Evolutionary conservation across 2,797 vertebrate species (phyloP), one percentile per base, ranked within the genome.

Genomic region (Synaphobranchus kaupii): DNA sequence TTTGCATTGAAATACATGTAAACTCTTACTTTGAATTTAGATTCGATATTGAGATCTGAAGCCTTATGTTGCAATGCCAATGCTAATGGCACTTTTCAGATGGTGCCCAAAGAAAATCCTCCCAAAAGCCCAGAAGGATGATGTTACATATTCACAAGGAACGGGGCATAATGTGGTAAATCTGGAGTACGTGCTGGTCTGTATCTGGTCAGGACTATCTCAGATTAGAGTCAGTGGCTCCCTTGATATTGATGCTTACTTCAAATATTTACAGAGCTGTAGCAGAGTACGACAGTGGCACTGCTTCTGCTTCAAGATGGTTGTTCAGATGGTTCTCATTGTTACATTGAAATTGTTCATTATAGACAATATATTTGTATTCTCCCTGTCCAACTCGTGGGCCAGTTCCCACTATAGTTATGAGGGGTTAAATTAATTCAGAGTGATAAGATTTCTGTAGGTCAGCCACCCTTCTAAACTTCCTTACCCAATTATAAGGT

Each of bases 101-200:
- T 81, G 34, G 4, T 50, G 44, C 22, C 31, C 22, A n/a, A 48
- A 22, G 9, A 20, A 81, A 81, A n/a, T 50, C 17, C 78, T 25
- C 7, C 4, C 2, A 44, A 50, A 81, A 50, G 76, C 44, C 22
- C 76, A 80, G 22, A 50, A 22, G 48, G 39, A 50, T 3, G 31
- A 80, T 80, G 68, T 15, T n/a, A 25, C 78, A 81, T 81, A 50
- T 48, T 81, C 44, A 25, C 44, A 48, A 22, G 17, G 34, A 50
- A 48, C 47, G 48, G 15, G 44, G 10, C 15, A 13, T 22, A 81
- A 50, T 81, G 7, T 17, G 17, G 47, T 81, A 81, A 81, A 81
- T 47, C 44, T 25, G 78, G 47, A 81, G 78, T 81, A 50, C 78
- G 78, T 81, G 78, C 47, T 81, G 10, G 10, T 44, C 73, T 78